Conservation (phyloP, 2,113 vertebrate species). For the Scytalopus superciliaris region DNA sequence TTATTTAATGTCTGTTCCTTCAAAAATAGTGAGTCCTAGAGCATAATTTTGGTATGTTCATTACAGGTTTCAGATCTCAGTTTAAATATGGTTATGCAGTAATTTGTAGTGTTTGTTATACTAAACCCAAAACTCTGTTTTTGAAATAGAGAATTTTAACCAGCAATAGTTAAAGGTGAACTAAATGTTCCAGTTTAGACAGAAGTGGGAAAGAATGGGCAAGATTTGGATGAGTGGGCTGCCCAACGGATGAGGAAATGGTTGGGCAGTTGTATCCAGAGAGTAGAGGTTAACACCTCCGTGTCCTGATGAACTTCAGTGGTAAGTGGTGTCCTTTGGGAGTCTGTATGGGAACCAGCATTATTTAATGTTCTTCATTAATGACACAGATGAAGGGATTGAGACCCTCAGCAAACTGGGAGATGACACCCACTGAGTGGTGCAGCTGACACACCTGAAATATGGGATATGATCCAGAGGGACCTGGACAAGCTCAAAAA, state of each 20-base stretch:
- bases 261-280: not conserved
- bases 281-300: not conserved
- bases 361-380: not conserved
- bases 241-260: not conserved
- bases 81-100: not conserved
- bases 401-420: not conserved
- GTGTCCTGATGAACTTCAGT: too few relatives aligned
- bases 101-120: not conserved
- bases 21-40: not conserved
- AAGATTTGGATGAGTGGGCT: not conserved
- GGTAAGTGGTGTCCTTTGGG: not conserved
- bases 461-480: not conserved
- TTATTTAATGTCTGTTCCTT: not conserved
- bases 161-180: not conserved
- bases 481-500: rapidly evolving
- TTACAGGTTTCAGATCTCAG: not conserved
- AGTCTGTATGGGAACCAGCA: too few relatives aligned
- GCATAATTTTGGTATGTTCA: not conserved
- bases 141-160: not conserved
- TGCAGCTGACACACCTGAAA: not conserved
- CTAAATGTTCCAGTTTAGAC: not conserved
- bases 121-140: not conserved
- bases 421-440: not conserved
- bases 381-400: not conserved
- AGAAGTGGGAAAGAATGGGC: not conserved